Evolutionary conservation across 2,888 invertebrate species (phyloP), one percentile per base, ranked within the genome.

Genomic region (Stenodema calcarata): DNA sequence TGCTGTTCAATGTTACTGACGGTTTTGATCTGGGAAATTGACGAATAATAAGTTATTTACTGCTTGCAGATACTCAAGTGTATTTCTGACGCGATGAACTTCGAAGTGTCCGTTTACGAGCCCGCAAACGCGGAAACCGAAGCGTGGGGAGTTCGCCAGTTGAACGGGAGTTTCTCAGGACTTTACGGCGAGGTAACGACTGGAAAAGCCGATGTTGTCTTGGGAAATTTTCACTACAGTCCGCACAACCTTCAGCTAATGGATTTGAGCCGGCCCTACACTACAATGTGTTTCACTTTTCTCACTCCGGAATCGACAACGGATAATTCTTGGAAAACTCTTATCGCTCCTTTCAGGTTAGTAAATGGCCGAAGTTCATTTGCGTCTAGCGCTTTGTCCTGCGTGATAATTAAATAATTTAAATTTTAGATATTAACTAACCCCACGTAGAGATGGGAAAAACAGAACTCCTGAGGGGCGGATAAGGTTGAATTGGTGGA

Each of bases 241-340:
- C 93, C 94, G 0, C 93, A 94, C 89, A 93, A 96, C 89, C 90
- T 95, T 76, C 93, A 94, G 78, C 91, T 95, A 73, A 93, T 95
- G 89, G 96, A 97, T 90, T 91, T 97, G 54, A 95, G 95, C 83
- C 92, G 93, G 76, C 96, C 96, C 0, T 96, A 96, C 88, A 95
- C 94, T n/a, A 94, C 95, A 0, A 95, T 96, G 90, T 97, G 96
- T 90, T 92, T 96, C 89, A 96, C 96, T 0, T 97, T 97, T 90
- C 91, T 97, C 23, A 96, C 96, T 0, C 96, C 96, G 0, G 96
- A 96, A 91, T 94, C 96, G 0, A 92, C 95, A 23, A 94, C 94
- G 0, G 96, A 96, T 90, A 96, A 96, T 89, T 95, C 96, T 0
- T 96, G 96, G 96, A 95, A 95, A 91, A 95, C 96, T 0, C 92